Percentiles rank a stretch among this genome's conserved stretches.
Evolutionary conservation across 1,140 invertebrate genomes (phyloP).

Genomic region (Drosophila pseudoobscura): DNA sequence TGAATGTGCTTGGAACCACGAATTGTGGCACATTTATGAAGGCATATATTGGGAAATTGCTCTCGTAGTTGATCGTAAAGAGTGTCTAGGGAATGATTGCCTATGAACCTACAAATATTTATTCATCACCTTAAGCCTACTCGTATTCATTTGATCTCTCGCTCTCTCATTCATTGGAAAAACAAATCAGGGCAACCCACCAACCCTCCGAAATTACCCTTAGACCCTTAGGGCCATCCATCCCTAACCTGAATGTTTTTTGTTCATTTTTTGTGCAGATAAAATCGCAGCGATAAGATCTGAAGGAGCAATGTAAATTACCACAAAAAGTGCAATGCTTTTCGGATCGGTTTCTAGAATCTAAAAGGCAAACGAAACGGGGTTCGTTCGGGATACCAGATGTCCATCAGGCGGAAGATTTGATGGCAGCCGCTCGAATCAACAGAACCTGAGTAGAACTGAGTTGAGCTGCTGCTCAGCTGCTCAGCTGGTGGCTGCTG

Average conservation of each 20-base stretch:
- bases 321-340: constrained; percentile 59
- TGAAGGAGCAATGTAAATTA: constrained; percentile 64
- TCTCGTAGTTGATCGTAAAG: too few species aligned
- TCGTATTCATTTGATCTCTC: neutral
- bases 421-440: constrained; percentile 46
- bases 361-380: neutral
- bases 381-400: constrained; percentile 33
- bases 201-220: constrained; percentile 8
- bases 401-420: constrained; percentile 43
- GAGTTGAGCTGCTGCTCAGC: constrained; percentile 8
- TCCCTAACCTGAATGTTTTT: constrained; percentile 9
- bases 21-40: too few species aligned
- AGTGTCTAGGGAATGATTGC: too few species aligned
- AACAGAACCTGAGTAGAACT: neutral
- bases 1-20: too few species aligned
- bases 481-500: too few species aligned
- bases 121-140: too few species aligned
- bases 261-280: constrained; percentile 4
- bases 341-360: too few species aligned
- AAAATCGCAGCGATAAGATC: constrained; percentile 46
- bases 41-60: too few species aligned
- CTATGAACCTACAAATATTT: too few species aligned
- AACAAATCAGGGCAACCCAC: neutral
- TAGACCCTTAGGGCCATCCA: neutral
- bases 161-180: neutral